These are phyloP conservation scores for Scomber colias DNA, from an alignment of 2,113 vertebrate genomes.

Conservation along the genomic window DNA sequence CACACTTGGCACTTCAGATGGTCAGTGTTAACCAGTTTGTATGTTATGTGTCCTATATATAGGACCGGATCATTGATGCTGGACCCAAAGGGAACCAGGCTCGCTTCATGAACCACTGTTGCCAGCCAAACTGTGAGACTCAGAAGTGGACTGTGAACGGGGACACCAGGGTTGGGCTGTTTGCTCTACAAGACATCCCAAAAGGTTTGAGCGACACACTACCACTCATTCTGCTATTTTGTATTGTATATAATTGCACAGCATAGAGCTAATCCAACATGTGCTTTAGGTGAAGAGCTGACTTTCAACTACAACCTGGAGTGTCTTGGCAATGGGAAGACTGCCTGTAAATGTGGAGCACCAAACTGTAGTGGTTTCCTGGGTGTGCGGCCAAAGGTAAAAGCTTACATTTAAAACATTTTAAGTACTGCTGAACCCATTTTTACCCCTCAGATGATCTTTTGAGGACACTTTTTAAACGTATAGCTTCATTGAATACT, in stretches of 20 bases:
- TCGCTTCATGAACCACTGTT: conserved; percentile 99
- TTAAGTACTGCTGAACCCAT: background rate
- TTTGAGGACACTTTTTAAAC: background rate
- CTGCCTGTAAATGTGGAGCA: conserved; percentile 97
- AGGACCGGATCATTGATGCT: conserved; percentile 99
- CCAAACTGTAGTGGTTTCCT: conserved; percentile 98
- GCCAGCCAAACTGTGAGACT: conserved; percentile 98
- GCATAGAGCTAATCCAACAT: background rate
- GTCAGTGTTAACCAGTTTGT: conserved; percentile 7
- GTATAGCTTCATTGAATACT: background rate
- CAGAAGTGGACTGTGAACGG: conserved; percentile 99
- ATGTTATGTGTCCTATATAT: conserved; percentile 72
- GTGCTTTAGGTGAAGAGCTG: conserved; percentile 90
- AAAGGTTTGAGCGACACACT: conserved; percentile 84
- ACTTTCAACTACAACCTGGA: conserved; percentile 99
- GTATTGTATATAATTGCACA: background rate
- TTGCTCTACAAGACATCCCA: conserved; percentile 96
- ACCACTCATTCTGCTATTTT: background rate
- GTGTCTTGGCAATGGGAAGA: conserved; percentile 98
- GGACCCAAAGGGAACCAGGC: conserved; percentile 98
- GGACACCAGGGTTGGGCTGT: conserved; percentile 96
- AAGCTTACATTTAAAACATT: too few species aligned
- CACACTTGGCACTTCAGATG: background rate
- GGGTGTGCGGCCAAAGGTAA: conserved; percentile 96
- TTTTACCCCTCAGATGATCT: background rate